Evolutionary conservation across 2,888 invertebrate species (phyloP).

Genomic region (Lissonota sp.): DNA sequence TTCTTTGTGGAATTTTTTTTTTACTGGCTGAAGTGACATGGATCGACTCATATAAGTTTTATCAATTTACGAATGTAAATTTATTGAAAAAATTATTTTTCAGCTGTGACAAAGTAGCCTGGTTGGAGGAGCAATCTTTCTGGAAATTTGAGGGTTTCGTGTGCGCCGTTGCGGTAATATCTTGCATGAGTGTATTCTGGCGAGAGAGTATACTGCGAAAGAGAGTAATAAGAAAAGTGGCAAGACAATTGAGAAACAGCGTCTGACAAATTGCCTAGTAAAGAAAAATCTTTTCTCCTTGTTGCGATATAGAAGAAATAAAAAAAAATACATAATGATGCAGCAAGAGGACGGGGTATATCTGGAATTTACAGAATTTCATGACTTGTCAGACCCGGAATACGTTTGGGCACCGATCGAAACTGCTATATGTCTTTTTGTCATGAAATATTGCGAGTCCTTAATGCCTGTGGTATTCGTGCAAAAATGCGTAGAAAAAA

Average conservation of each 20-base stretch:
- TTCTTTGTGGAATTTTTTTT: no score
- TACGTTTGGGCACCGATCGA: slow-evolving; percentile 85
- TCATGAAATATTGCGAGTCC: slow-evolving; percentile 86
- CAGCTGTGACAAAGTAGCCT: slow-evolving; percentile 94
- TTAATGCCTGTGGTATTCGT: slow-evolving; percentile 82
- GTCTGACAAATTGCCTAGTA: slow-evolving; percentile 64
- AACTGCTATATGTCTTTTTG: slow-evolving; percentile 87
- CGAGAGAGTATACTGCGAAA: slow-evolving; percentile 80
- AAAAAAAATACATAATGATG: slow-evolving; percentile 20
- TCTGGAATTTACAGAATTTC: slow-evolving; percentile 72
- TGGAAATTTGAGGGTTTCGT: slow-evolving; percentile 92
- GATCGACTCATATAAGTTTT: no score
- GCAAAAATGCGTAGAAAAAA: no score
- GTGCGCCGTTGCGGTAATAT: slow-evolving; percentile 87
- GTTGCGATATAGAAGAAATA: background rate
- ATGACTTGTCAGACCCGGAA: background rate
- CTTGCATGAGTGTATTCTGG: slow-evolving; percentile 83
- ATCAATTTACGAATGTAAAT: no score
- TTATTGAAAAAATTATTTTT: slow-evolving; percentile 29
- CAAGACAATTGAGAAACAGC: slow-evolving; percentile 78
- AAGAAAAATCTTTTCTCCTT: slow-evolving; percentile 4
- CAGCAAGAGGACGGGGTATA: slow-evolving; percentile 76
- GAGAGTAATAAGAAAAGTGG: slow-evolving; percentile 80
- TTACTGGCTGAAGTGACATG: no score
- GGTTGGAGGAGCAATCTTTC: slow-evolving; percentile 93